Conservation (phyloP, 2,888 invertebrate genomes). For the Andrena hattorfiana region DNA sequence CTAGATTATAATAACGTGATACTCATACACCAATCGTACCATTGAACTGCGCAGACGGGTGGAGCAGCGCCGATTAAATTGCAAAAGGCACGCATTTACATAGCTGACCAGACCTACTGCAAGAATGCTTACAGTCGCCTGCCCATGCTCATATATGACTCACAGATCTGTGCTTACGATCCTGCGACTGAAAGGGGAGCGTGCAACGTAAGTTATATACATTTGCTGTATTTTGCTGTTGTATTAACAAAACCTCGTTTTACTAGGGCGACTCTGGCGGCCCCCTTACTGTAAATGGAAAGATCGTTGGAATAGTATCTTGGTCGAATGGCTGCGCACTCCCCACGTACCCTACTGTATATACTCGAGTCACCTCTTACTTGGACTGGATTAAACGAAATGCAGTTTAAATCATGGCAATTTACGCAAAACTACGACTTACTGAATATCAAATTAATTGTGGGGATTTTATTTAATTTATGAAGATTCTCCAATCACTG, state of each 20-base stretch:
- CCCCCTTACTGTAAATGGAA: constrained; percentile 72
- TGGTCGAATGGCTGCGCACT: constrained; percentile 73
- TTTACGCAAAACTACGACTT: not conserved
- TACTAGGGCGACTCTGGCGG: constrained; percentile 78
- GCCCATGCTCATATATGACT: constrained; percentile 37
- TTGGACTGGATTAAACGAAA: constrained; percentile 49
- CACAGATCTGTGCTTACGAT: constrained; percentile 65
- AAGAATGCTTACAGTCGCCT: constrained; percentile 57
- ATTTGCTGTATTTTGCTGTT: not conserved
- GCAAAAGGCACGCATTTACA: constrained; percentile 86
- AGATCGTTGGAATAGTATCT: constrained; percentile 75
- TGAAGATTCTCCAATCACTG: too few relatives aligned
- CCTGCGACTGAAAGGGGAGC: constrained; percentile 53
- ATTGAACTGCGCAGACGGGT: constrained; percentile 56
- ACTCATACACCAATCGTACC: not conserved
- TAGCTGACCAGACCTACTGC: constrained; percentile 86
- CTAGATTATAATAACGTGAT: not conserved
- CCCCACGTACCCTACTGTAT: constrained; percentile 71
- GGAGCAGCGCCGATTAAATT: constrained; percentile 75
- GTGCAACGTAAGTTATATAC: constrained; percentile 62
- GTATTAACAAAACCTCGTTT: not conserved
- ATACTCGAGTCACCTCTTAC: constrained; percentile 72
- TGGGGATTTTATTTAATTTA: too few relatives aligned
- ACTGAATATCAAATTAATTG: too few relatives aligned
- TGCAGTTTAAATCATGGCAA: constrained; percentile 25